Base-by-base conservation (phyloP, 2,797 vertebrate genomes). In the Echiichthys vipera region DNA sequence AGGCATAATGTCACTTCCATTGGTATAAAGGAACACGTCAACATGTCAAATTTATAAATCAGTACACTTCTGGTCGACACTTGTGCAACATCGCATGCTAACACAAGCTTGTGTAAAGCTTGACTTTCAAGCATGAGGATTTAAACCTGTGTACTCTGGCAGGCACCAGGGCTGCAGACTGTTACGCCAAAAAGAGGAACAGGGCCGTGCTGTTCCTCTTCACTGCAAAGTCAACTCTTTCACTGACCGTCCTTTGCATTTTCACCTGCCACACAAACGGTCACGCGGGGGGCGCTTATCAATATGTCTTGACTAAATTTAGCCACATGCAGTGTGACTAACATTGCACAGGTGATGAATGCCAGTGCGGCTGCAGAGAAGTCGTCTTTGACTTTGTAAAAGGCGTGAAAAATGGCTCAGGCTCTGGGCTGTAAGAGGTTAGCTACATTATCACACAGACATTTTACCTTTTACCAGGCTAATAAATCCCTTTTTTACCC, bases 241-340 rank as follows among this genome's bases (percentile, higher is more conserved):
- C 17, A 12, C 7, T 49, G 56, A 32, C 51, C 9, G 61, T 56
- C 68, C 56, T 73, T n/a, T 76, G 59, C n/a, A 5, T 75, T 78
- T 65, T 39, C 12, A 24, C 58, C 24, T n/a, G 2, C 20, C 22
- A 29, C 24, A 42, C 24, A 46, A 46, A 30, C 30, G 0, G 2
- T 25, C 27, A 71, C 15, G 18, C 57, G 45, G 10, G 18, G 30
- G 53, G 7, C 46, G 32, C 56, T 36, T 77, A 68, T 74, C 30
- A 30, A 43, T 53, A 71, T 27, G 27, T 46, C 46, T 59, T 5
- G 1, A 51, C n/a, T 67, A 65, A 65, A 78, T 83, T 58, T 72
- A 65, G 51, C 37, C 24, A 0, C 7, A n/a, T n/a, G n/a, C n/a
- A n/a, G 2, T 30, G 18, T 51, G 34, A 64, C 42, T 47, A 61